phyloP scores from a whole-genome alignment of 2,888 invertebrate genomes.

The Lepidocyrtoides sp. region DNA sequence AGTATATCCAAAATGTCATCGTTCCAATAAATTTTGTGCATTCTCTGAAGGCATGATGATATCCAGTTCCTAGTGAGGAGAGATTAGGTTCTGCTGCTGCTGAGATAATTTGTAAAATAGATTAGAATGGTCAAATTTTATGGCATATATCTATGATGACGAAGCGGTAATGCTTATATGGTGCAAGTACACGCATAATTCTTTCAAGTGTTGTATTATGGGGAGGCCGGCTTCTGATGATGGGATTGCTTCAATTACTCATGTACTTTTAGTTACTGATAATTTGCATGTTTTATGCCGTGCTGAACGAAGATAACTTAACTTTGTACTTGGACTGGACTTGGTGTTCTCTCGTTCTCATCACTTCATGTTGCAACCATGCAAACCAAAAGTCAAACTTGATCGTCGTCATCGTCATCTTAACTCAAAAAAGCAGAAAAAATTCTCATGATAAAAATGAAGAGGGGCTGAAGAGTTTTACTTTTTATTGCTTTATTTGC shows the following conservation, averaged over 20 bases:
- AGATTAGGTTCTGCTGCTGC: not conserved
- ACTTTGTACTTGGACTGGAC: slow-evolving; percentile 21
- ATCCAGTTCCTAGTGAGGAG: slow-evolving; percentile 10
- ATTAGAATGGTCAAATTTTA: not conserved
- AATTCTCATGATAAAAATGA: slow-evolving; percentile 40
- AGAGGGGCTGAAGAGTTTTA: slow-evolving; percentile 2
- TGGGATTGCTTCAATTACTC: not conserved
- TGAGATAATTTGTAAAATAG: not conserved
- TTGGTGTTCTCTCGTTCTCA: not conserved
- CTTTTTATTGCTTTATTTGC: slow-evolving; percentile 25
- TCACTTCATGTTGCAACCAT: not conserved
- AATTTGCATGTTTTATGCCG: slow-evolving; percentile 18
- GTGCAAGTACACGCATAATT: not conserved
- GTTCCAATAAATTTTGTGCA: not conserved
- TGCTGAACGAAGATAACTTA: not conserved
- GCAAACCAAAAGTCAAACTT: slow-evolving; percentile 25
- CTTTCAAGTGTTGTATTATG: not conserved
- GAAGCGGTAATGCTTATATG: not conserved
- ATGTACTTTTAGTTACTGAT: not conserved
- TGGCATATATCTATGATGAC: not conserved
- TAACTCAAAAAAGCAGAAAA: not conserved
- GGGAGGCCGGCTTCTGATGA: not conserved
- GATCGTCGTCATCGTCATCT: slow-evolving; percentile 3
- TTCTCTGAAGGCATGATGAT: slow-evolving; percentile 16
- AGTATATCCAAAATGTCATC: not conserved